These are phyloP conservation scores for Agrypnia vestita DNA, from an alignment of 1,140 invertebrate species.

Conservation along the genomic window DNA sequence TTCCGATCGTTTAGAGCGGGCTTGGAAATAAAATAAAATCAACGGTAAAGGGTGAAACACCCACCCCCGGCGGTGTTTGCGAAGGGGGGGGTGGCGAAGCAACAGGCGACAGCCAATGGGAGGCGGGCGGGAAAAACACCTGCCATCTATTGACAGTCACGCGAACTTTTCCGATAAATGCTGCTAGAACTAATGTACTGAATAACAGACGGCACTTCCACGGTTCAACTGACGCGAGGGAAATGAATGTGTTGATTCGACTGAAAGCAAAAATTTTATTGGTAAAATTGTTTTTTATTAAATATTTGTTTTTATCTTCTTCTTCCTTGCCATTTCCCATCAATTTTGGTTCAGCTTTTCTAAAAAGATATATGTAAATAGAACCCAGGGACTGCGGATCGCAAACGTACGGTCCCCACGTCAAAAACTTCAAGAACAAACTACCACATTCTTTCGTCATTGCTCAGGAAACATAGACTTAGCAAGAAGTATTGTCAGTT, in stretches of 20 bases:
- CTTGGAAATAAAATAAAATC: conserved; percentile 53
- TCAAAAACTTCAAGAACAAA: too few species aligned
- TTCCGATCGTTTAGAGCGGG: conserved; percentile 42
- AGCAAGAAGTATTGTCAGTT: too few species aligned
- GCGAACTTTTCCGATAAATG: conserved; percentile 45
- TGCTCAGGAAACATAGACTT: too few species aligned
- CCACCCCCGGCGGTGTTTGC: not conserved
- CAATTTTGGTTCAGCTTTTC: too few species aligned
- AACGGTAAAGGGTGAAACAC: conserved; percentile 41
- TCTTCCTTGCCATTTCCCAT: too few species aligned
- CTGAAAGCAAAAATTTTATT: too few species aligned
- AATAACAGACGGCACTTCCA: conserved; percentile 25
- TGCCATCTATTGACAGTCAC: conserved; percentile 34
- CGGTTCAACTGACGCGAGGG: not conserved
- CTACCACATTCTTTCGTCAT: too few species aligned
- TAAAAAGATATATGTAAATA: too few species aligned
- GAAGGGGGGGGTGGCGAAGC: conserved; percentile 32
- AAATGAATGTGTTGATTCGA: conserved; percentile 33
- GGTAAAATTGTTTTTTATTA: not conserved
- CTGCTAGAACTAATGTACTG: conserved; percentile 32
- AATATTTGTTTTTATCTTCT: conserved; percentile 1
- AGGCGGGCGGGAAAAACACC: conserved; percentile 17
- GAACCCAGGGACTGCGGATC: too few species aligned
- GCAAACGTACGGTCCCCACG: too few species aligned
- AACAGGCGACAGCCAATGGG: conserved; percentile 39